These are phyloP conservation scores for Polylopha cassiicola DNA, from an alignment of 2,888 invertebrate genomes.

Conservation along the genomic window DNA sequence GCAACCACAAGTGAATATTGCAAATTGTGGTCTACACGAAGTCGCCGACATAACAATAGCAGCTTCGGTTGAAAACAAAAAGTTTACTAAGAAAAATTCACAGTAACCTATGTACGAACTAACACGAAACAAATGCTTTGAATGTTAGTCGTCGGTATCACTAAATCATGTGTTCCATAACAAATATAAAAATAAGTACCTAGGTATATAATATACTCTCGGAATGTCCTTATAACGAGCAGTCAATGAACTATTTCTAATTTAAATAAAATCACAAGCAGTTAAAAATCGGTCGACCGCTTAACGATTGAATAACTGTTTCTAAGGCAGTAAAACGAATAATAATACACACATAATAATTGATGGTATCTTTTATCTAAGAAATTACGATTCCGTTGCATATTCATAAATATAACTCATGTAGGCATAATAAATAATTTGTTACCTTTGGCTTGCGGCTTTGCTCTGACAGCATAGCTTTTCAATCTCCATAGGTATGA, in stretches of 20 bases:
- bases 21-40: constrained; percentile 35
- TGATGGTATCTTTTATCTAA: constrained; percentile 14
- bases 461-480: too few relatives aligned
- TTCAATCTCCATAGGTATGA: neutral
- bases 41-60: constrained; percentile 6
- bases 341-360: constrained; percentile 20
- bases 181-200: too few relatives aligned
- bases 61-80: constrained; percentile 13
- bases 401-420: constrained; percentile 14
- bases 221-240: constrained; percentile 10
- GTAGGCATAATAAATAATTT: constrained; percentile 7
- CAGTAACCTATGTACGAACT: too few relatives aligned
- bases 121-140: too few relatives aligned
- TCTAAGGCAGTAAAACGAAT: constrained; percentile 20
- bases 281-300: constrained; percentile 7
- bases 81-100: neutral
- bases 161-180: too few relatives aligned
- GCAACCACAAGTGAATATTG: constrained; percentile 44
- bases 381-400: constrained; percentile 19
- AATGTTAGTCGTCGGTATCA: too few relatives aligned
- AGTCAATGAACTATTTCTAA: constrained; percentile 18
- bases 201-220: too few relatives aligned
- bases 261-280: constrained; percentile 20
- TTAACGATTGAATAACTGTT: constrained; percentile 25
- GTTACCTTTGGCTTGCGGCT: constrained; percentile 4